Evolutionary conservation across 1,140 invertebrate genomes (phyloP), one percentile per base, ranked within the genome.

Genomic region (Polypedilum pembai): DNA sequence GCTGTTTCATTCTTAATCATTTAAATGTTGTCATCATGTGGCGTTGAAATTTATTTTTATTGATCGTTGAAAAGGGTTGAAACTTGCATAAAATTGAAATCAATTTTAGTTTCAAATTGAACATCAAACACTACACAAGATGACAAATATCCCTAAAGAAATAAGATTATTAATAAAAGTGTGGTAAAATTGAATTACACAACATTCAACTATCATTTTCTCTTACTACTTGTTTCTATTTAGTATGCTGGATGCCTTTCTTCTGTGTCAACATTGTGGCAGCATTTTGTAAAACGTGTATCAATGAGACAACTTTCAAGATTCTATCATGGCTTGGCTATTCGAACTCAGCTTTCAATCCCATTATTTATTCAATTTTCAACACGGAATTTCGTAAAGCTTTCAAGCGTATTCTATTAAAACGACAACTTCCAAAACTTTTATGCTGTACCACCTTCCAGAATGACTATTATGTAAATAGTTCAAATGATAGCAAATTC

Each of bases 361-460:
- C 96, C 10, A 93, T 98, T 79, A 98, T 98, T 81, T 98, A 98
- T 85, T 96, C 94, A 74, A 98, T 98, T 80, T 98, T 98, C 86
- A 98, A 98, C 84, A 93, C 94, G 1, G 96, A 98, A 81, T 98
- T 98, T 80, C 87, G 96, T 18, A 93, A 96, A 78, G 95, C 96
- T 7, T 98, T 98, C 85, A 92, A 93, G 79, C 89, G 93, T 79
- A 96, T 98, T 76, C 86, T 98, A 8, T 10, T 69, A 1, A 69
- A 69, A 20, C 17, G 65, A 20, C 65, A 69, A n/a, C 81, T 79
- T 79, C 81, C 80, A 72, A 82, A 80, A 45, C 77, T 79, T 73
- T 80, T 80, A 76, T 81, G 82, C 21, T 78, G 80, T 75, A 80
- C 80, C 73, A 82, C 81, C 40, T 81, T 82, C 33, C 81, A 82